These are phyloP conservation scores for Dreissena rostriformis DNA, from an alignment of 1,140 invertebrate genomes.

Conservation along the genomic window DNA sequence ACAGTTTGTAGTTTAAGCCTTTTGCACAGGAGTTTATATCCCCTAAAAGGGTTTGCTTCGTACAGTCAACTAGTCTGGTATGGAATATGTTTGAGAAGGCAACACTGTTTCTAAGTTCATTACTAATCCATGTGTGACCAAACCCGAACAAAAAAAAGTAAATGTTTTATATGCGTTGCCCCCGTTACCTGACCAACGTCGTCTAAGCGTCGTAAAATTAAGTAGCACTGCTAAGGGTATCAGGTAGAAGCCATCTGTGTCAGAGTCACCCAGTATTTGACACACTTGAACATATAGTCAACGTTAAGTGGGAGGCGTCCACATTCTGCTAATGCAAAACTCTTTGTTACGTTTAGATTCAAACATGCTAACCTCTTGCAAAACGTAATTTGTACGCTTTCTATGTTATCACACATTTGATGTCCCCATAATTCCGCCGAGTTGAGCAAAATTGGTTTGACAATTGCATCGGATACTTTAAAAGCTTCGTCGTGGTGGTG, in stretches of 20 bases:
- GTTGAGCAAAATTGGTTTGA: not conserved
- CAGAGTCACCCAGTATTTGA: not conserved
- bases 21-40: not conserved
- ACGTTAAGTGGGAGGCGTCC: not conserved
- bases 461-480: not conserved
- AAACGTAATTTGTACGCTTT: not conserved
- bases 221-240: not conserved
- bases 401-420: not conserved
- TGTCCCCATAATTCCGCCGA: slow-evolving; percentile 11
- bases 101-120: not conserved
- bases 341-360: not conserved
- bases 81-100: not conserved
- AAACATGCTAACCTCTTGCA: slow-evolving; percentile 11
- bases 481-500: not conserved
- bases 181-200: not conserved
- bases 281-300: not conserved
- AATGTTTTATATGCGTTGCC: not conserved
- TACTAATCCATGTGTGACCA: not conserved
- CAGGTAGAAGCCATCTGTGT: not conserved
- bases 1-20: not conserved
- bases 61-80: not conserved
- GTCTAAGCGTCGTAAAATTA: slow-evolving; percentile 8
- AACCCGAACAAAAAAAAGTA: slow-evolving; percentile 11
- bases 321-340: slow-evolving; percentile 1
- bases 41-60: not conserved